Percentiles rank a stretch among this genome's conserved stretches.
Conservation (phyloP, 2,888 invertebrate genomes). For the Pristionchus entomophagus region DNA sequence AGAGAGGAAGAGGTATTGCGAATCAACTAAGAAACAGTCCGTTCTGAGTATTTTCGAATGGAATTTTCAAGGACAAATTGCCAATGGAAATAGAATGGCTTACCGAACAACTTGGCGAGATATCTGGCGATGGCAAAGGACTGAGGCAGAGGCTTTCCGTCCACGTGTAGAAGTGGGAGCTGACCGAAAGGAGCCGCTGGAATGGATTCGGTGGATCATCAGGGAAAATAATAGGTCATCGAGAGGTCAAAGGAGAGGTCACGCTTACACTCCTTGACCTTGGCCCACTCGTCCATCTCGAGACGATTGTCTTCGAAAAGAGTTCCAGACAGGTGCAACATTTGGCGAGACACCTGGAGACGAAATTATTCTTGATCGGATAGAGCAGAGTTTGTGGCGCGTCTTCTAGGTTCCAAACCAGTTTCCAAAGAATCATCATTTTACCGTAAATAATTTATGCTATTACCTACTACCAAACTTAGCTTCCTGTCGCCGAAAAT, state of each 20-base stretch:
- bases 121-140: constrained; percentile 6
- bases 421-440: not conserved
- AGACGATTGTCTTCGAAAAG: not conserved
- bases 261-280: not conserved
- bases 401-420: no score
- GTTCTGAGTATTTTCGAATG: not conserved
- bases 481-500: no score
- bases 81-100: no score
- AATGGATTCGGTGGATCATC: no score
- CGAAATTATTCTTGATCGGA: no score
- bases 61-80: no score
- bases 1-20: not conserved
- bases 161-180: constrained; percentile 1
- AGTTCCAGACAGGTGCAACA: not conserved
- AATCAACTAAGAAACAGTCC: not conserved
- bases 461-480: no score
- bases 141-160: constrained; percentile 20
- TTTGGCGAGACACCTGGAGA: not conserved
- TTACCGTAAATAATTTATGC: not conserved
- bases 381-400: no score
- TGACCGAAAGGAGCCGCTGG: not conserved
- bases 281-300: not conserved
- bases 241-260: not conserved
- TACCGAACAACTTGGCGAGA: constrained; percentile 12
- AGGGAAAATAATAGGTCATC: not conserved